Percentiles rank a stretch among this genome's conserved stretches.
phyloP scores from a whole-genome alignment of 2,113 vertebrate genomes.

The Connochaetes taurinus region DNA sequence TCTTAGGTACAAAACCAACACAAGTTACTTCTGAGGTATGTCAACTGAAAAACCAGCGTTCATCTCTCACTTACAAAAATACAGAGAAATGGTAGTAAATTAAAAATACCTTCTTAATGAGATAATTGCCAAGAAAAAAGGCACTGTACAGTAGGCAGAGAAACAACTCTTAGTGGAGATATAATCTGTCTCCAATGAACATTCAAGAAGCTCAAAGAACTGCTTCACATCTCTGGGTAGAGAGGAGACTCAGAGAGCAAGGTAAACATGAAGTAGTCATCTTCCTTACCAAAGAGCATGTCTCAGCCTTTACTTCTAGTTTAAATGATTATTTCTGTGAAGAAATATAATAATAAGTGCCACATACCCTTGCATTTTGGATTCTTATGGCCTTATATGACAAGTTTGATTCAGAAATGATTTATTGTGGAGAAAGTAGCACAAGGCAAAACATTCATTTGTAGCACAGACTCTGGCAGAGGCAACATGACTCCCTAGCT shows the following conservation, averaged over 20 bases:
- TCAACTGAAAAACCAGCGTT: not conserved
- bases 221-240: not conserved
- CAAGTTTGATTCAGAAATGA: not conserved
- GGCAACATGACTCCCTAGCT: rapidly evolving
- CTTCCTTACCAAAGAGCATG: not conserved
- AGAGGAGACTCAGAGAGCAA: not conserved
- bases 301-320: not conserved
- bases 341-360: not conserved
- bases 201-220: not conserved
- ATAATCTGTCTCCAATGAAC: not conserved
- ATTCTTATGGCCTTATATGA: not conserved
- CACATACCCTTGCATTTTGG: not conserved
- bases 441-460: not conserved
- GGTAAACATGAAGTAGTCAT: not conserved
- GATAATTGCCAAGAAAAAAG: not conserved
- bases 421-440: not conserved
- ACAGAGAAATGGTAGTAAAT: not conserved
- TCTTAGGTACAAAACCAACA: not conserved
- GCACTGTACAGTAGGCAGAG: not conserved
- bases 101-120: not conserved
- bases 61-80: not conserved
- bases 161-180: not conserved
- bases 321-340: not conserved
- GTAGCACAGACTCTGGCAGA: not conserved
- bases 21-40: not conserved